These are phyloP conservation scores for Drosophila sechellia DNA, from an alignment of 1,140 invertebrate genomes.

Conservation along the genomic window DNA sequence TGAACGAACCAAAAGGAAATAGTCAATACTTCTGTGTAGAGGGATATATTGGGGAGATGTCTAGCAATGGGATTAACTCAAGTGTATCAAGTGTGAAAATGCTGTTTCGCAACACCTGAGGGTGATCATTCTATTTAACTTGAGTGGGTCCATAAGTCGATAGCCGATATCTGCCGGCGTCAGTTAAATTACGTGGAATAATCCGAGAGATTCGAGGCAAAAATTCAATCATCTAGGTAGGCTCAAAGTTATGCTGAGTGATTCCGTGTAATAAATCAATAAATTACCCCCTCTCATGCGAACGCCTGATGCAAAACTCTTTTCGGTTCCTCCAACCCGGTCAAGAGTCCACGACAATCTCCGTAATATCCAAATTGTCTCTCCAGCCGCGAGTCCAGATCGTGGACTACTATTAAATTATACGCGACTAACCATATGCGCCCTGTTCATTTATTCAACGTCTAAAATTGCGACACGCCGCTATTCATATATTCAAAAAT, in stretches of 20 bases:
- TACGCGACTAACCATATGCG: conserved; percentile 72
- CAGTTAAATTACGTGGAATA: conserved; percentile 71
- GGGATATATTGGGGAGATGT: background rate
- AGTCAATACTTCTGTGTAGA: background rate
- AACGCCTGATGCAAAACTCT: conserved; percentile 53
- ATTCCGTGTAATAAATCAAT: conserved; percentile 81
- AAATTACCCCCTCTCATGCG: conserved; percentile 64
- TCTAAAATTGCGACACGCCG: conserved; percentile 68
- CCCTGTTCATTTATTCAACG: conserved; percentile 69
- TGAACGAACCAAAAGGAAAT: background rate
- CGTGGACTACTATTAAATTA: conserved; percentile 68
- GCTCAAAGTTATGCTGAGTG: conserved; percentile 79
- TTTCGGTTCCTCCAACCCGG: conserved; percentile 32
- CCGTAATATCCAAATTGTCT: conserved; percentile 34
- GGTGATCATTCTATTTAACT: too few species aligned
- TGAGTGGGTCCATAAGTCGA: background rate
- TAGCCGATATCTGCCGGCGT: conserved; percentile 20
- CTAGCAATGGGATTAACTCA: too few species aligned
- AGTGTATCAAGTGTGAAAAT: background rate
- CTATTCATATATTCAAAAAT: conserved; percentile 84
- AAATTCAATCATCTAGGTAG: conserved; percentile 40
- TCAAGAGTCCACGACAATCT: conserved; percentile 42
- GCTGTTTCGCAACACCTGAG: too few species aligned
- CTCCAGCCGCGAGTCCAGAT: conserved; percentile 39
- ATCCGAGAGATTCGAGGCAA: conserved; percentile 21